Conservation (phyloP, 1,140 invertebrate genomes). For the Heliconius congener region DNA sequence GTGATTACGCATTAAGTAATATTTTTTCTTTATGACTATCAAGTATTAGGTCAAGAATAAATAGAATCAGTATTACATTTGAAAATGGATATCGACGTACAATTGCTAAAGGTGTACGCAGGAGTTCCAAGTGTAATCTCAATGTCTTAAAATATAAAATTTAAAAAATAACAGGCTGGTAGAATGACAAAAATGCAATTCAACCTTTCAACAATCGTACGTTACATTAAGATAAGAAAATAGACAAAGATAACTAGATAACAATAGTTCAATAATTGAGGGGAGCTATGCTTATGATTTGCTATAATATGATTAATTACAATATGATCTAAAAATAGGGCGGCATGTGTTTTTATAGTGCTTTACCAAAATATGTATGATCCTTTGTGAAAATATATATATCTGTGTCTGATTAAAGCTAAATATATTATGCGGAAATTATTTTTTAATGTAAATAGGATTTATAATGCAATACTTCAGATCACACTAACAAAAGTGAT, state of each 20-base stretch:
- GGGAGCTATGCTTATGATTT: slow-evolving; percentile 3
- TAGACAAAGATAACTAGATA: slow-evolving; percentile 4
- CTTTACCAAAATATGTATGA: slow-evolving; percentile 71
- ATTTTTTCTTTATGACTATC: not conserved
- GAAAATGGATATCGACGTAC: not conserved
- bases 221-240: slow-evolving; percentile 6
- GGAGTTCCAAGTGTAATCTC: not conserved
- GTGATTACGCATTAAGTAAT: not conserved
- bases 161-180: not conserved
- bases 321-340: slow-evolving; percentile 71
- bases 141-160: not conserved
- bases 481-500: slow-evolving; percentile 76
- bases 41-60: not conserved
- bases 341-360: slow-evolving; percentile 70
- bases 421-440: slow-evolving; percentile 31
- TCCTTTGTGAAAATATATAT: slow-evolving; percentile 64
- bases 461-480: slow-evolving; percentile 60
- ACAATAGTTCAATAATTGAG: slow-evolving; percentile 9
- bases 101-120: not conserved
- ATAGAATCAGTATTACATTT: slow-evolving; percentile 1
- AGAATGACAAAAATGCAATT: not conserved
- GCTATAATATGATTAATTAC: slow-evolving; percentile 14
- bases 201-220: slow-evolving; percentile 2
- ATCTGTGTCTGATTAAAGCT: slow-evolving; percentile 57
- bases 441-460: slow-evolving; percentile 40